Evolutionary conservation across 2,113 vertebrate genomes (phyloP).

Genomic region (Neoarius graeffei): DNA sequence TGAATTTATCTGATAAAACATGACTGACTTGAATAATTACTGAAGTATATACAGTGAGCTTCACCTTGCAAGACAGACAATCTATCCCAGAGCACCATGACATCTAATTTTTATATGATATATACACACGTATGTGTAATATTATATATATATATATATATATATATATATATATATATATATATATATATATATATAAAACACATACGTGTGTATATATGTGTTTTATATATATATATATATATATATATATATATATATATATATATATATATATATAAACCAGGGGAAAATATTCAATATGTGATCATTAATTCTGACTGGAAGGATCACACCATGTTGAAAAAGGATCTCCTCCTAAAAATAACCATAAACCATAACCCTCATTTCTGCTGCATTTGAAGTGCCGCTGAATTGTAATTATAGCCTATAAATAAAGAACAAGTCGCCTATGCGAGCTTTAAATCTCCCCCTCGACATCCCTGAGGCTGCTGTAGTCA

Average conservation of each 20-base stretch:
- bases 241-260: too few species aligned
- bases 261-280: too few species aligned
- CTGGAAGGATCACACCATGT: background rate
- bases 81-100: constrained; percentile 4
- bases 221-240: too few species aligned
- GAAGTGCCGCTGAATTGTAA: background rate
- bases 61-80: background rate
- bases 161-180: too few species aligned
- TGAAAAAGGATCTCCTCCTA: background rate
- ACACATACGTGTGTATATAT: too few species aligned
- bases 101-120: too few species aligned
- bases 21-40: background rate
- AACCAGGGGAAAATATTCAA: background rate
- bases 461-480: constrained; percentile 49
- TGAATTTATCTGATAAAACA: background rate
- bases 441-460: background rate
- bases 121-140: too few species aligned
- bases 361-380: background rate
- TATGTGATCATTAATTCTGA: background rate
- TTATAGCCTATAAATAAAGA: background rate
- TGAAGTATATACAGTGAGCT: background rate
- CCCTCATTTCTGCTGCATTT: background rate
- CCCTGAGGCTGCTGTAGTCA: background rate
- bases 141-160: too few species aligned
- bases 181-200: too few species aligned